A percentile compares a stretch with the other conserved stretches of the same genome.
phyloP scores from a whole-genome alignment of 2,888 invertebrate genomes.

The Iphiclides podalirius region DNA sequence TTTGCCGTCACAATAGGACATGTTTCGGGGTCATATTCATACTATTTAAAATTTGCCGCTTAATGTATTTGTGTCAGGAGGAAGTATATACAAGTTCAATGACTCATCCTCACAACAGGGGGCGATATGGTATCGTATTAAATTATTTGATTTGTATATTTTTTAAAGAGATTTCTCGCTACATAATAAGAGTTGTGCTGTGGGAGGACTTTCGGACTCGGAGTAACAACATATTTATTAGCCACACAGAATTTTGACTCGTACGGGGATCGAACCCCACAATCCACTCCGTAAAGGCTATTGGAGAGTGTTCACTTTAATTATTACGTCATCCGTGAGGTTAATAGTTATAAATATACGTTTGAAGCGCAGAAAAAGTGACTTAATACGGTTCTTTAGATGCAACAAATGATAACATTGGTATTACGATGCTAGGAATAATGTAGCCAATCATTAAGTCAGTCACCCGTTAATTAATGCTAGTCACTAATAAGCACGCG shows the following conservation, averaged over 20 bases:
- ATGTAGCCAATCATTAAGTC: slow-evolving; percentile 7
- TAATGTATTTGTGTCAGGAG: slow-evolving; percentile 69
- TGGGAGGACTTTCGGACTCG: too few species aligned
- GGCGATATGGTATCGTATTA: too few species aligned
- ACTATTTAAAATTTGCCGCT: slow-evolving; percentile 48
- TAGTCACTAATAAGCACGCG: slow-evolving; percentile 8
- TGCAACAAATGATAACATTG: slow-evolving; percentile 1
- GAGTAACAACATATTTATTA: too few species aligned
- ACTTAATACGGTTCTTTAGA: too few species aligned
- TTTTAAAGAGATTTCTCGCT: too few species aligned
- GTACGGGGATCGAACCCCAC: too few species aligned
- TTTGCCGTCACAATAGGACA: slow-evolving; percentile 62
- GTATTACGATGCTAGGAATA: slow-evolving; percentile 3
- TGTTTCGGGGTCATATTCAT: slow-evolving; percentile 66
- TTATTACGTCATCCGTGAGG: too few species aligned
- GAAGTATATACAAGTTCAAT: slow-evolving; percentile 48
- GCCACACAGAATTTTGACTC: too few species aligned
- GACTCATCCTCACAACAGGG: slow-evolving; percentile 42
- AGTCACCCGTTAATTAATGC: slow-evolving; percentile 1
- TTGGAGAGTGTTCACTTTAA: too few species aligned
- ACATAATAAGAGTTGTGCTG: too few species aligned
- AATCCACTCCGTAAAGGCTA: too few species aligned
- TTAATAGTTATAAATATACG: not conserved
- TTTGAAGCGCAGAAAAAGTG: slow-evolving; percentile 5
- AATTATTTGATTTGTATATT: too few species aligned